Evolutionary conservation across 2,888 invertebrate genomes (phyloP).

Genomic region (Calameuta idolon): DNA sequence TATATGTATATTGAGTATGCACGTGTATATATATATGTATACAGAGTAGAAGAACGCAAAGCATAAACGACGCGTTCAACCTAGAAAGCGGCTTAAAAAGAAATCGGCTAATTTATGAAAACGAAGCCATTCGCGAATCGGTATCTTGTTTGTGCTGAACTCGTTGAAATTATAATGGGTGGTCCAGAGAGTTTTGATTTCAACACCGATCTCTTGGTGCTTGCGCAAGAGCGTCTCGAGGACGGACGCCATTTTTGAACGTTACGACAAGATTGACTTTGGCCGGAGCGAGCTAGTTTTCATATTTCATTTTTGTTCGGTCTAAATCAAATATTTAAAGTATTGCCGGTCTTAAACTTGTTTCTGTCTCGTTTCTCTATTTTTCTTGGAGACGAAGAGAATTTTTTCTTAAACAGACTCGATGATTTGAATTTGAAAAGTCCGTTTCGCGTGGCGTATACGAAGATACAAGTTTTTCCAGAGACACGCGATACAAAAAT

Average conservation of each 20-base stretch:
- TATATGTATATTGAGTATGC: background rate
- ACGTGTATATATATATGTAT: background rate
- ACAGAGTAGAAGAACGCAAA: background rate
- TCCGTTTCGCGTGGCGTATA: too few relatives aligned
- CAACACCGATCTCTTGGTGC: background rate
- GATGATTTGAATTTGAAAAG: too few relatives aligned
- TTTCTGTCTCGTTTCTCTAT: background rate
- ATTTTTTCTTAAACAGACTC: too few relatives aligned
- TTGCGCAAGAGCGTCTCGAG: background rate
- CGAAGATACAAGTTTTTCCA: too few relatives aligned
- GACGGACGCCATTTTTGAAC: background rate
- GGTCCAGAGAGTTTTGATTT: background rate
- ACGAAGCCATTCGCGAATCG: background rate
- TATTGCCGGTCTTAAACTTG: background rate
- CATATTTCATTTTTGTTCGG: background rate
- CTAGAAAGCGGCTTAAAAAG: background rate
- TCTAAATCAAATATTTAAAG: background rate
- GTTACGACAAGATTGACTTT: background rate
- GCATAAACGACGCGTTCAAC: background rate
- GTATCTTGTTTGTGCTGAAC: background rate
- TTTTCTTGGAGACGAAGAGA: background rate
- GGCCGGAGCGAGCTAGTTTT: background rate
- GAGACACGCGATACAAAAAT: too few relatives aligned
- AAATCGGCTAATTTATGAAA: background rate
- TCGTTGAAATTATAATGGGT: background rate